Evolutionary conservation across 1,140 invertebrate genomes (phyloP).

Genomic region (Pseudomyrmex concolor): DNA sequence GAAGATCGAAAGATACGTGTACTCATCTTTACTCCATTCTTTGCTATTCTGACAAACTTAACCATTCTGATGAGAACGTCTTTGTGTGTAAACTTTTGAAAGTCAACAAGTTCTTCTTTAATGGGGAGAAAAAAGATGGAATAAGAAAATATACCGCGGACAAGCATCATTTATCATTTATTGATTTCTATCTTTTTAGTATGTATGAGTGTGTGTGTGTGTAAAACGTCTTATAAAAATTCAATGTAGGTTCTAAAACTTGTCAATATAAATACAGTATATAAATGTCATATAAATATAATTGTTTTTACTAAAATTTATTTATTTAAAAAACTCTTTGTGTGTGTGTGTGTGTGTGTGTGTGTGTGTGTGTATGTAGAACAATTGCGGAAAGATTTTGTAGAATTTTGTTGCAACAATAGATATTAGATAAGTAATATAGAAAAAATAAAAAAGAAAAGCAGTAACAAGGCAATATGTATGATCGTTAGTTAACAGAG

Average conservation of each 20-base stretch:
- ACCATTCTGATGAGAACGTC: constrained; percentile 16
- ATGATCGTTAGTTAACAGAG: neutral
- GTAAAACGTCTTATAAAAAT: no score
- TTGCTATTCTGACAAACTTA: constrained; percentile 41
- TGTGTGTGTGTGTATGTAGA: no score
- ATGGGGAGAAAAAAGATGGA: neutral
- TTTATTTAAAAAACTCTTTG: no score
- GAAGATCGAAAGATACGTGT: constrained; percentile 17
- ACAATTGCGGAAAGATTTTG: no score
- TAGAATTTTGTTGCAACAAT: neutral
- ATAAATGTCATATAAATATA: no score
- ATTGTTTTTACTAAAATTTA: no score
- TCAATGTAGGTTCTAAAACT: no score
- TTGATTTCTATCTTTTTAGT: neutral
- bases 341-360: no score
- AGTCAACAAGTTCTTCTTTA: constrained; percentile 40
- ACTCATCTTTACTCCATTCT: constrained; percentile 30
- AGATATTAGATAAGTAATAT: neutral
- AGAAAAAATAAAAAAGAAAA: neutral
- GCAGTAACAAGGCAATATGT: neutral
- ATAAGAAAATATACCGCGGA: neutral
- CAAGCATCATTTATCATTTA: neutral
- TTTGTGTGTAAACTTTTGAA: constrained; percentile 23
- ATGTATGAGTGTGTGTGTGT: no score
- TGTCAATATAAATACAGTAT: no score